Evolutionary conservation across 2,113 vertebrate genomes (phyloP).

Genomic region (Xiphorhynchus elegans): DNA sequence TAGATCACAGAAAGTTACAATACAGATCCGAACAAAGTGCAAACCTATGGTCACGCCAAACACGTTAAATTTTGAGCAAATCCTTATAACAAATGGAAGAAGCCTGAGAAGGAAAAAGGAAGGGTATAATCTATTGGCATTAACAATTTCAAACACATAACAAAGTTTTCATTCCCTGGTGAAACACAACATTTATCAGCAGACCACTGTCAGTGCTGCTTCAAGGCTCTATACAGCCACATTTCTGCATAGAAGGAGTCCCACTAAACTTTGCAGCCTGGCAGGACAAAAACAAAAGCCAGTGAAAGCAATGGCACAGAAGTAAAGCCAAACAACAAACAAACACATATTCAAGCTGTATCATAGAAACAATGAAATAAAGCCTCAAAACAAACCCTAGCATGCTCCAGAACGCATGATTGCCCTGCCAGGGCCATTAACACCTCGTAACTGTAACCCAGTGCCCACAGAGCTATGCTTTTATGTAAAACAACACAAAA

Average conservation of each 20-base stretch:
- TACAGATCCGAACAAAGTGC: neutral
- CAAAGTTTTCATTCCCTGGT: neutral
- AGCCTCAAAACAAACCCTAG: constrained; percentile 7
- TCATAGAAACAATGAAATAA: neutral
- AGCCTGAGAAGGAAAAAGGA: neutral
- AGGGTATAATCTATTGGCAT: neutral
- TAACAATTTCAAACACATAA: neutral
- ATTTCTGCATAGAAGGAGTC: neutral
- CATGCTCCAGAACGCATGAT: neutral
- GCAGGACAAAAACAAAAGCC: neutral
- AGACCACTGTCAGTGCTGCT: neutral
- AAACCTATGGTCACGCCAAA: neutral
- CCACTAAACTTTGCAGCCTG: neutral
- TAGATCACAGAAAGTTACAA: neutral
- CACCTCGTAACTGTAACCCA: neutral
- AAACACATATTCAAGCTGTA: neutral
- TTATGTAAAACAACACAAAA: neutral
- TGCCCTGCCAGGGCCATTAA: constrained; percentile 43
- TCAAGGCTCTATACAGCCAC: fast-evolving
- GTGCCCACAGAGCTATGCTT: neutral
- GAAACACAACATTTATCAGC: neutral
- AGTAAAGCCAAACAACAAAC: neutral
- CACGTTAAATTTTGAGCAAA: neutral
- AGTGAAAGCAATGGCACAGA: neutral
- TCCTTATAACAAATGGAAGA: neutral